Evolutionary conservation across 2,797 vertebrate genomes (phyloP), one percentile per base, ranked within the genome.

Genomic region (Mormyrus proboscirostris): DNA sequence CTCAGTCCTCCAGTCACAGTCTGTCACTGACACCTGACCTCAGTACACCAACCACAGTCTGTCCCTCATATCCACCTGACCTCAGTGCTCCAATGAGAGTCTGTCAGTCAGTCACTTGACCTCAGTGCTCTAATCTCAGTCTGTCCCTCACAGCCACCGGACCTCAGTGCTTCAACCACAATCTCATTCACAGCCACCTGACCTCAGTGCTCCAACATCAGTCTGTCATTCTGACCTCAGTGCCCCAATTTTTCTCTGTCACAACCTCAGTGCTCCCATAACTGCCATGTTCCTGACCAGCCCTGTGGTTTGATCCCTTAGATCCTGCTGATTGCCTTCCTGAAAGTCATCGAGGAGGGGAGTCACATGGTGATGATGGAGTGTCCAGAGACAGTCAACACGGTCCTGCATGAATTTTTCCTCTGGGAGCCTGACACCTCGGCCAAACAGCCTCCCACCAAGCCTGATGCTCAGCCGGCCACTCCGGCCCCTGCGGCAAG

Each of bases 361-460:
- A 99, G 98, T 94, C 98, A 99, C 95, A 99, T 99, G 98, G 98
- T 99, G 92, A 99, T 99, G 98, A 96, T 99, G 94, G 98, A 99
- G 94, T 99, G 98, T 90, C 98, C 98, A 0, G 98, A 99, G 90
- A 98, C 97, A 0, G 98, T 99, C 90, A 99, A 99, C 96, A 99
- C 98, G 0, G 96, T 99, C 90, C 96, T 99, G 83, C 98, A 99
- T 0, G 98, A 99, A 93, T 99, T 99, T 94, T 96, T 99, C 92
- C 95, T 99, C 69, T 99, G 98, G 98, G 98, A 99, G 94, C 98
- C 98, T 0, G 98, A 98, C 92, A 93, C 92, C 92, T 94, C 87
- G 0, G 49, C 89, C 82, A 90, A 29, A 5, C 38, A 79, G 19
- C 38, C 6, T 0, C 41, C 41, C 73, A 2, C 38, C 38, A 79